Percentiles rank a stretch among this genome's conserved stretches.
Conservation (phyloP, 2,888 invertebrate species). For the Ctenicera cuprea region DNA sequence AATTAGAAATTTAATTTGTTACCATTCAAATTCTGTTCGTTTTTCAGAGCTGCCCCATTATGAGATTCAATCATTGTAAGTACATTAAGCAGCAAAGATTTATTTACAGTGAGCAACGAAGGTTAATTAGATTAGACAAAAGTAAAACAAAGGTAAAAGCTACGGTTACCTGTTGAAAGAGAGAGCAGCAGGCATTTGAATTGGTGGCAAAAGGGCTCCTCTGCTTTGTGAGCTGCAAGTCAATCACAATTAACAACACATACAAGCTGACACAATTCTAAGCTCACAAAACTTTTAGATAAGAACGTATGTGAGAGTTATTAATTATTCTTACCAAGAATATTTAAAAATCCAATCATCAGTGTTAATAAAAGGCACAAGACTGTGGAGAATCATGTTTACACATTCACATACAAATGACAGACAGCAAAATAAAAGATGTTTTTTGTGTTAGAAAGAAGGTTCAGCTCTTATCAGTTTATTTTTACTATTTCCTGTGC, state of each 20-base stretch:
- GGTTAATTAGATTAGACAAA: conserved; percentile 37
- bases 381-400: conserved; percentile 62
- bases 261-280: conserved; percentile 62
- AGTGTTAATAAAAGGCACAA: conserved; percentile 62
- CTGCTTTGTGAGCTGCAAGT: conserved; percentile 67
- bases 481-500: conserved; percentile 56
- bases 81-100: conserved; percentile 4
- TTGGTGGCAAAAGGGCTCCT: conserved; percentile 75
- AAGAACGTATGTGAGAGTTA: background rate
- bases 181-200: conserved; percentile 76
- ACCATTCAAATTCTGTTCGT: background rate
- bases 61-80: too few relatives aligned
- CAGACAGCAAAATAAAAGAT: conserved; percentile 42
- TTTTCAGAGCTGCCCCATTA: too few relatives aligned
- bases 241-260: conserved; percentile 66
- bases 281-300: conserved; percentile 55
- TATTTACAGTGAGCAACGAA: conserved; percentile 1
- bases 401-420: conserved; percentile 43
- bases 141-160: conserved; percentile 38
- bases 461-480: conserved; percentile 53
- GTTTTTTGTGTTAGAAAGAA: conserved; percentile 49
- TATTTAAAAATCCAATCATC: conserved; percentile 67
- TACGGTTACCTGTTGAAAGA: conserved; percentile 77
- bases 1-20: background rate
- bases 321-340: conserved; percentile 60